Conservation (phyloP, 2,888 invertebrate genomes). For the Aphidius colemani region DNA sequence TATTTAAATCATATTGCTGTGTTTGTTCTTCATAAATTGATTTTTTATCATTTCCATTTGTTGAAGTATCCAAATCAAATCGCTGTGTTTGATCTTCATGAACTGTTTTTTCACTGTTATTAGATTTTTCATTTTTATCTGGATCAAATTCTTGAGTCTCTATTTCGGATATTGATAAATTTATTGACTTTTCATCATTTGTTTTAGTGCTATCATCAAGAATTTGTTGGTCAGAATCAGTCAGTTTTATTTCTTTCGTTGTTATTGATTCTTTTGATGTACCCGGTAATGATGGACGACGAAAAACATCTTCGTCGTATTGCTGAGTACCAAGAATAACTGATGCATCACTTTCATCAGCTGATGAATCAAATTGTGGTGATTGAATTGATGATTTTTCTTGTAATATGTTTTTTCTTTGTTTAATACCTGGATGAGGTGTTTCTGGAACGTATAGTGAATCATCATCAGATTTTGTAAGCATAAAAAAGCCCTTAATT, state of each 20-base stretch:
- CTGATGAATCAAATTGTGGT: slow-evolving; percentile 6
- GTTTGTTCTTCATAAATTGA: slow-evolving; percentile 16
- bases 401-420: neutral
- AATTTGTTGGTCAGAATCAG: neutral
- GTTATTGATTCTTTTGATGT: slow-evolving; percentile 5
- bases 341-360: slow-evolving; percentile 31
- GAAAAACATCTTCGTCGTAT: slow-evolving; percentile 21
- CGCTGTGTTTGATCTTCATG: neutral
- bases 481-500: slow-evolving; percentile 35
- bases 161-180: neutral
- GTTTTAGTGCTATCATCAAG: neutral
- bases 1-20: neutral
- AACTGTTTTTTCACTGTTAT: slow-evolving; percentile 1
- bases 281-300: slow-evolving; percentile 21
- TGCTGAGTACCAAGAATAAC: slow-evolving; percentile 31
- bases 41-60: neutral
- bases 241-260: neutral
- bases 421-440: slow-evolving; percentile 25
- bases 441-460: slow-evolving; percentile 36
- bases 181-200: neutral
- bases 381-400: too few relatives aligned
- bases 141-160: slow-evolving; percentile 27
- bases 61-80: slow-evolving; percentile 19
- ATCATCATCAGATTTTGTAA: slow-evolving; percentile 9
- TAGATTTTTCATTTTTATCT: neutral